Evolutionary conservation across 2,888 invertebrate genomes (phyloP).

Genomic region (Falcaria lacertinaria): DNA sequence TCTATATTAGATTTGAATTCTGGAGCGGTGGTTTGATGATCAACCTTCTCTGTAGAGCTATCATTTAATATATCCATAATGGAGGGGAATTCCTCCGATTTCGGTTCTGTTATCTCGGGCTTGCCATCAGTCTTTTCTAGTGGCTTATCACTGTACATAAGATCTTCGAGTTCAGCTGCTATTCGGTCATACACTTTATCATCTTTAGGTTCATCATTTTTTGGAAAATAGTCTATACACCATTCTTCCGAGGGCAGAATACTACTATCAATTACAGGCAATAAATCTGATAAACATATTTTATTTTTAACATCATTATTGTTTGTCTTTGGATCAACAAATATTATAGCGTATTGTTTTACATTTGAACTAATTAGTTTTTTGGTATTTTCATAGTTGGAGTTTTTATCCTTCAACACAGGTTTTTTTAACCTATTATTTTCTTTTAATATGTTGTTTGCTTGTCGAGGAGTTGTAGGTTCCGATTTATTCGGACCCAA

Average conservation of each 20-base stretch:
- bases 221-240: slow-evolving; percentile 69
- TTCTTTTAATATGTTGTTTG: slow-evolving; percentile 59
- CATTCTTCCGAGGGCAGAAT: slow-evolving; percentile 67
- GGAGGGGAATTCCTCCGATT: slow-evolving; percentile 70
- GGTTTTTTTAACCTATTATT: slow-evolving; percentile 56
- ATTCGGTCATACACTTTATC: slow-evolving; percentile 75
- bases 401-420: slow-evolving; percentile 36
- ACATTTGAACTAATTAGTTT: slow-evolving; percentile 24
- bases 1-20: slow-evolving; percentile 53
- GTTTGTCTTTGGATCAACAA: slow-evolving; percentile 44
- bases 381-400: slow-evolving; percentile 25
- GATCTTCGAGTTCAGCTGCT: slow-evolving; percentile 71
- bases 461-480: slow-evolving; percentile 19
- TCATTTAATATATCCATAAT: slow-evolving; percentile 72
- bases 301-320: slow-evolving; percentile 41
- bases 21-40: slow-evolving; percentile 37
- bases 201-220: slow-evolving; percentile 60
- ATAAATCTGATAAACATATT: slow-evolving; percentile 46
- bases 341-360: slow-evolving; percentile 65
- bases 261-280: slow-evolving; percentile 50
- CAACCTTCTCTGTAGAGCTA: slow-evolving; percentile 34
- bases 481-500: slow-evolving; percentile 35
- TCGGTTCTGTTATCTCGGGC: slow-evolving; percentile 16
- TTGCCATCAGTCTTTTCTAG: slow-evolving; percentile 49
- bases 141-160: slow-evolving; percentile 68